A percentile compares a stretch with the other conserved stretches of the same genome.
These are phyloP conservation scores for Monochamus alternatus DNA, from an alignment of 2,888 invertebrate species.

Conservation along the genomic window DNA sequence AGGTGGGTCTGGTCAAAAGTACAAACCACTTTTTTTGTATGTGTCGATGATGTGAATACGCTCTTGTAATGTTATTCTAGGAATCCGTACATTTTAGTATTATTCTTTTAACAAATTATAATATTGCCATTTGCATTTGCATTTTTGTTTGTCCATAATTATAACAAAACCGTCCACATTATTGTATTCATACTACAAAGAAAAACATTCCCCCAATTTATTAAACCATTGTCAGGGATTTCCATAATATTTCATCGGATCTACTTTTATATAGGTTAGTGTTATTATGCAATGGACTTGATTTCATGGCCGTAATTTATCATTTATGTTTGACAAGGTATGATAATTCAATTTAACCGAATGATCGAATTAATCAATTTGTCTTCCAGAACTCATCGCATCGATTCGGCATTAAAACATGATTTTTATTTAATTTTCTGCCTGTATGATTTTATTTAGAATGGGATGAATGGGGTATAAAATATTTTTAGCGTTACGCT, in stretches of 20 bases:
- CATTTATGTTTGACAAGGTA: constrained; percentile 8
- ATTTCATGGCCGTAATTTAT: constrained; percentile 3
- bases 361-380: constrained; percentile 7
- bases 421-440: constrained; percentile 3
- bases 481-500: too few species aligned
- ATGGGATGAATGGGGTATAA: neutral
- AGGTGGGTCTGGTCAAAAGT: too few species aligned
- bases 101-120: neutral
- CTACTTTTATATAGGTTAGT: constrained; percentile 1
- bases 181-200: neutral
- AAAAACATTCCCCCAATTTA: neutral
- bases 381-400: neutral
- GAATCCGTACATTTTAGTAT: too few species aligned
- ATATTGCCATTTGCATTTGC: neutral
- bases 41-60: too few species aligned
- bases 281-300: constrained; percentile 3
- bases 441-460: neutral
- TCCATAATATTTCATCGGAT: neutral
- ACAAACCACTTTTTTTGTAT: too few species aligned
- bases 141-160: neutral
- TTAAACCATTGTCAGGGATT: constrained; percentile 9
- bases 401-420: neutral
- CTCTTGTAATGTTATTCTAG: too few species aligned
- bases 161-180: neutral
- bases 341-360: constrained; percentile 10